Conservation (phyloP, 2,888 invertebrate genomes). For the Hyppa rectilinea region DNA sequence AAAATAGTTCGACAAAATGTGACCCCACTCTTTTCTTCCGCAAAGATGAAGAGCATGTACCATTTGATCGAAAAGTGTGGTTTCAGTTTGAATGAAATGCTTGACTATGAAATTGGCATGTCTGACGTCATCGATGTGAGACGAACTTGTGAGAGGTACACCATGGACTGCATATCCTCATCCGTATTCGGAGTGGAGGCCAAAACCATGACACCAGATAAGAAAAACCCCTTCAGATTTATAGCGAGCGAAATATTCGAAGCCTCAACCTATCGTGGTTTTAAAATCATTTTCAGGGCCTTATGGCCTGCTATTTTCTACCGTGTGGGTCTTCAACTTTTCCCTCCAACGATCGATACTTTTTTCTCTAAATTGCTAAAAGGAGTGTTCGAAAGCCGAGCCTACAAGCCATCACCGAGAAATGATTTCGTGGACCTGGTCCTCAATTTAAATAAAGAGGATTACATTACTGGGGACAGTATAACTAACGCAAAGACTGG, state of each 20-base stretch:
- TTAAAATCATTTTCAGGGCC: slow-evolving; percentile 61
- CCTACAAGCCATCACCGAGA: slow-evolving; percentile 65
- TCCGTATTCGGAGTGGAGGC: slow-evolving; percentile 65
- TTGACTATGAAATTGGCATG: slow-evolving; percentile 60
- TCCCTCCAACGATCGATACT: slow-evolving; percentile 61
- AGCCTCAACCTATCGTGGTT: slow-evolving; percentile 58
- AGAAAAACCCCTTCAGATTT: slow-evolving; percentile 67
- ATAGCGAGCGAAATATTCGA: slow-evolving; percentile 71
- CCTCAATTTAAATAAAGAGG: slow-evolving; percentile 69
- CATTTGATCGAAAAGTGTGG: slow-evolving; percentile 72
- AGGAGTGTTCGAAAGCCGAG: slow-evolving; percentile 69
- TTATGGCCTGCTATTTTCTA: slow-evolving; percentile 78
- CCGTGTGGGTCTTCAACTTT: slow-evolving; percentile 64
- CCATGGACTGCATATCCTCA: slow-evolving; percentile 76
- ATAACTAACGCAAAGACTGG: slow-evolving; percentile 65
- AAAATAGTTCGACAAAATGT: slow-evolving; percentile 76
- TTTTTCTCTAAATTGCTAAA: slow-evolving; percentile 71
- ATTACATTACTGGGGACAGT: slow-evolving; percentile 70
- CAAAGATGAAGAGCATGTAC: slow-evolving; percentile 81
- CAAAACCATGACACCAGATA: slow-evolving; percentile 44
- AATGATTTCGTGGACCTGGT: slow-evolving; percentile 79
- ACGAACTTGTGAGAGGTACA: slow-evolving; percentile 66
- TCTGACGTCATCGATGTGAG: slow-evolving; percentile 63
- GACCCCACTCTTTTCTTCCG: slow-evolving; percentile 76
- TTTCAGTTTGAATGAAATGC: slow-evolving; percentile 65